phyloP scores from a whole-genome alignment of 2,888 invertebrate species.

The Muschampia plurimacula region DNA sequence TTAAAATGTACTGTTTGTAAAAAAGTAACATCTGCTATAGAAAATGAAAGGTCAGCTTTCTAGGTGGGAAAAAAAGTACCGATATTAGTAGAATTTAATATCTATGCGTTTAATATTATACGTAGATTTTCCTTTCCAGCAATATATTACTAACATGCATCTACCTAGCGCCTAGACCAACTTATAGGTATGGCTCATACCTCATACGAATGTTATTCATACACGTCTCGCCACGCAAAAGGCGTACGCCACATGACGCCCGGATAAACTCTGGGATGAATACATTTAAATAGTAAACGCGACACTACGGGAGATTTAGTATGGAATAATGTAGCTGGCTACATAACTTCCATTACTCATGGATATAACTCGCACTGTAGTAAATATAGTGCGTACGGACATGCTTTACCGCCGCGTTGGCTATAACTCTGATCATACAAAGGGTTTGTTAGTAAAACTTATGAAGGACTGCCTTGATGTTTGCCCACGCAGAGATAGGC shows the following conservation, averaged over 20 bases:
- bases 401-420: conserved; percentile 71
- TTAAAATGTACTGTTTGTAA: no score
- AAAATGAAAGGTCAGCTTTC: background rate
- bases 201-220: conserved; percentile 80
- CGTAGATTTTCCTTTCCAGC: conserved; percentile 3
- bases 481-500: conserved; percentile 65
- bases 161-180: conserved; percentile 32
- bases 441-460: conserved; percentile 84
- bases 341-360: conserved; percentile 81
- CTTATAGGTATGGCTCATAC: conserved; percentile 45
- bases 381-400: conserved; percentile 77
- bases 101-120: no score
- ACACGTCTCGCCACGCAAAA: conserved; percentile 70
- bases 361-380: conserved; percentile 77
- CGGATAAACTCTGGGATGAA: conserved; percentile 81
- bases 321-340: conserved; percentile 74
- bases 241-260: conserved; percentile 77
- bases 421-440: conserved; percentile 73
- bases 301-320: conserved; percentile 80
- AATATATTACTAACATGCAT: conserved; percentile 27
- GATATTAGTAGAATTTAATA: no score
- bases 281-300: conserved; percentile 85
- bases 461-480: conserved; percentile 71
- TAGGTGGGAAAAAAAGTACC: no score
- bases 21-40: conserved; percentile 3